phyloP scores from a whole-genome alignment of 2,888 invertebrate species.

The Drosophila fulvimacula region DNA sequence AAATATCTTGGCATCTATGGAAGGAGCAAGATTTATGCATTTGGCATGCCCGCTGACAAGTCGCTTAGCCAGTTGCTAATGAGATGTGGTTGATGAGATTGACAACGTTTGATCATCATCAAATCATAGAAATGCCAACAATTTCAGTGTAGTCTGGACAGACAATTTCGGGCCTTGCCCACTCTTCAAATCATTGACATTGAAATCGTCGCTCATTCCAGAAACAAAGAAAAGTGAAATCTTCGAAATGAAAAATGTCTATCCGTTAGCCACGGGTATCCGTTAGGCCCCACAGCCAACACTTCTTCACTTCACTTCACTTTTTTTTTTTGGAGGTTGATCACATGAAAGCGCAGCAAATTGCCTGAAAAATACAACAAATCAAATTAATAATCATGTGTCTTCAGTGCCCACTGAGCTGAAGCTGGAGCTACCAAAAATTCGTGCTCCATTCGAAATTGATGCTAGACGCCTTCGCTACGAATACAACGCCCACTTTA shows the following conservation, averaged over 20 bases:
- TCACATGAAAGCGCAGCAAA: constrained; percentile 60
- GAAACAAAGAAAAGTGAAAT: constrained; percentile 74
- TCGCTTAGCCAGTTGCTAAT: constrained; percentile 45
- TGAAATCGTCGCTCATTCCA: constrained; percentile 57
- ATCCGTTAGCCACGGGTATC: constrained; percentile 1
- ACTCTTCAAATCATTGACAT: constrained; percentile 62
- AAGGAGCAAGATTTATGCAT: constrained; percentile 61
- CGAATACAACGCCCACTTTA: constrained; percentile 15
- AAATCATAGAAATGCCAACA: constrained; percentile 19
- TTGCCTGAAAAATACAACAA: constrained; percentile 60
- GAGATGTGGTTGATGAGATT: constrained; percentile 44
- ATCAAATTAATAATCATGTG: constrained; percentile 80
- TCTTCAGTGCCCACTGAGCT: constrained; percentile 32
- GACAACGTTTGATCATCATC: constrained; percentile 17
- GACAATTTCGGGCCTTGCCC: constrained; percentile 20
- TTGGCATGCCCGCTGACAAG: constrained; percentile 58
- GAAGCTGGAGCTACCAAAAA: constrained; percentile 24
- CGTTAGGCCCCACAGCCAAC: constrained; percentile 3
- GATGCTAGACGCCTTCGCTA: constrained; percentile 58
- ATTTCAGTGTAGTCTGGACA: constrained; percentile 3
- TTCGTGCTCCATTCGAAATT: constrained; percentile 71
- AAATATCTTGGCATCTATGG: constrained; percentile 40
- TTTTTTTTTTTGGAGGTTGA: constrained; percentile 13
- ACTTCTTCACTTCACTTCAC: constrained; percentile 24
- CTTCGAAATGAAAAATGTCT: constrained; percentile 18